Base-by-base conservation (phyloP, 2,888 invertebrate species). In the Pseudococcus longispinus region DNA sequence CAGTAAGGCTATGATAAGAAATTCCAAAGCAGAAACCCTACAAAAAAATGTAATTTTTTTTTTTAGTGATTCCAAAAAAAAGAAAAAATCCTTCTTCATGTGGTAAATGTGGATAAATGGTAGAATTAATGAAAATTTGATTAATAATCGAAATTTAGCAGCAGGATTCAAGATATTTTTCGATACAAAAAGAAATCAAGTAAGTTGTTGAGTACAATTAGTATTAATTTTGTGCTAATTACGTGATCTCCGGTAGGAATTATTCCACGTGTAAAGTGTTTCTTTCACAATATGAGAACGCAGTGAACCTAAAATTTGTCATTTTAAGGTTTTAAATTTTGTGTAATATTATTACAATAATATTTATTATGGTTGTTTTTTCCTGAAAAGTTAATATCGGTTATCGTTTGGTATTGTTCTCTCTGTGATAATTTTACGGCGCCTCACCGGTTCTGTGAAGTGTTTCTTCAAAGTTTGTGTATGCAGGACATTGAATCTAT, bases 51-150 rank as follows among this genome's bases (percentile, higher is more conserved):
- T 26, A 65, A 65, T 26, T 65, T 65, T 2, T 26, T 65, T 9
- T 9, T 65, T 26, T 11, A 44, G 42, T 23, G 44, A 23, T 85
- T 18, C 44, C 18, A 20, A 70, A 44, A 85, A 70, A 42, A 70
- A 42, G n/a, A 44, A 42, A 70, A 23, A 70, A 70, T 70, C 74
- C 23, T 70, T 23, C n/a, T 85, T 70, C 70, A 85, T 70, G 65
- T 85, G 85, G 60, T 85, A 70, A 85, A 65, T 85, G 60, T 37
- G 70, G 74, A 70, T 60, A 70, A 70, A 85, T 70, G 70, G 20
- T 70, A 74, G 42, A 60, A 85, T 84, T 65, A 29, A 32, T 13
- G 42, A 60, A 80, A 37, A 37, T 42, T 32, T 29, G 4, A 37
- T 42, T 32, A 6, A 55, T 2, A 11, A 44, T 32, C n/a, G 18